These are phyloP conservation scores for Sisyra terminalis DNA, from an alignment of 2,888 invertebrate genomes.

Conservation along the genomic window DNA sequence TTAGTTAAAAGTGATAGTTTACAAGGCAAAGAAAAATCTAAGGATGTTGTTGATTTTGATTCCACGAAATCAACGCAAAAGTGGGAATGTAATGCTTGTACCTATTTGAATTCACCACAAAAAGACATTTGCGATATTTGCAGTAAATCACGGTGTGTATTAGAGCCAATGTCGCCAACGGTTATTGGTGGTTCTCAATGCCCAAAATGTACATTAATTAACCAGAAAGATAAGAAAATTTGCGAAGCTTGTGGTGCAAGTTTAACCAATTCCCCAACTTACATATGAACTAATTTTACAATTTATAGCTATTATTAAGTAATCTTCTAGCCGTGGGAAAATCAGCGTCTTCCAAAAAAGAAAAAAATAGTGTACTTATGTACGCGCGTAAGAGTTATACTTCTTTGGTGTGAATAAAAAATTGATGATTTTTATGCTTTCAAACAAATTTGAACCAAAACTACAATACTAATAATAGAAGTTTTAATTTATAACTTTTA, in stretches of 20 bases:
- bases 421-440: too few relatives aligned
- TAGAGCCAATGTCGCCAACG: slow-evolving; percentile 39
- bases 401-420: too few relatives aligned
- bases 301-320: too few relatives aligned
- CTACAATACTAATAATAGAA: too few relatives aligned
- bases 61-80: slow-evolving; percentile 16
- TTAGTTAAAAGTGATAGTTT: neutral
- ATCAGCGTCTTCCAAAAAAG: too few relatives aligned
- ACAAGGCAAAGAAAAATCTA: slow-evolving; percentile 7
- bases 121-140: slow-evolving; percentile 59
- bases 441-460: too few relatives aligned
- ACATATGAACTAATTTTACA: slow-evolving; percentile 33
- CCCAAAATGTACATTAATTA: slow-evolving; percentile 58
- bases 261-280: slow-evolving; percentile 58
- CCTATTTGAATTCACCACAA: slow-evolving; percentile 40
- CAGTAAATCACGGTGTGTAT: slow-evolving; percentile 35
- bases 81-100: slow-evolving; percentile 60
- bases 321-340: too few relatives aligned
- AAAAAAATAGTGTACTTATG: too few relatives aligned
- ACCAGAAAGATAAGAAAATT: slow-evolving; percentile 40
- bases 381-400: too few relatives aligned
- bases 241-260: slow-evolving; percentile 55
- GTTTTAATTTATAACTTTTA: too few relatives aligned
- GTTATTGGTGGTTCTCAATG: slow-evolving; percentile 61
- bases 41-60: slow-evolving; percentile 8